These are phyloP conservation scores for Orchestia grillus DNA, from an alignment of 1,140 invertebrate species.

Conservation along the genomic window DNA sequence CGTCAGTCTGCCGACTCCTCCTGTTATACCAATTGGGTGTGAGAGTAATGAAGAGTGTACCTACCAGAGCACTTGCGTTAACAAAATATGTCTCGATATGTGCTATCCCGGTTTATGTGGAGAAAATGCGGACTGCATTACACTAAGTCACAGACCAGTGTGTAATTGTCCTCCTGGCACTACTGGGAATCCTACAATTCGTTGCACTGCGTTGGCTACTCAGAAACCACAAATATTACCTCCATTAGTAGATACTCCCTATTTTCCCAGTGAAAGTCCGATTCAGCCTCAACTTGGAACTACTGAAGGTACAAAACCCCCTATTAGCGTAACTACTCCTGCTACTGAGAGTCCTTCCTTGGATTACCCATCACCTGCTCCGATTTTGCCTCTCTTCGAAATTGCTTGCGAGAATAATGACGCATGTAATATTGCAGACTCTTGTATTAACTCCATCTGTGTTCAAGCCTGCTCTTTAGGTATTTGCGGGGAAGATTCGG, in stretches of 20 bases:
- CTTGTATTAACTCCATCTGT: conserved; percentile 84
- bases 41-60: conserved; percentile 80
- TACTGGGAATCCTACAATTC: conserved; percentile 74
- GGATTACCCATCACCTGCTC: conserved; percentile 74
- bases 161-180: conserved; percentile 76
- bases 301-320: conserved; percentile 42
- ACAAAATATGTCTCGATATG: conserved; percentile 82
- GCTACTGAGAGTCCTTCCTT: conserved; percentile 7
- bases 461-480: conserved; percentile 73
- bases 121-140: conserved; percentile 70
- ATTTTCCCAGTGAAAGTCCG: conserved; percentile 31
- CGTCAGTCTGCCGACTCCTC: conserved; percentile 59
- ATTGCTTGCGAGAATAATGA: conserved; percentile 84
- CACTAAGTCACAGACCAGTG: conserved; percentile 69
- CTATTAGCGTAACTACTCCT: conserved; percentile 47
- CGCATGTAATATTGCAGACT: conserved; percentile 82
- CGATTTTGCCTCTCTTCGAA: conserved; percentile 82
- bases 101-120: conserved; percentile 70
- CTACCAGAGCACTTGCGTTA: conserved; percentile 84
- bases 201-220: conserved; percentile 81
- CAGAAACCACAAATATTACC: conserved; percentile 83
- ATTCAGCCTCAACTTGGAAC: conserved; percentile 45
- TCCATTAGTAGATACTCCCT: conserved; percentile 71
- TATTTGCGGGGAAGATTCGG: conserved; percentile 72
- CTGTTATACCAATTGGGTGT: conserved; percentile 81